Evolutionary conservation across 2,888 invertebrate species (phyloP).

Genomic region (Lasioglossum malachurum): DNA sequence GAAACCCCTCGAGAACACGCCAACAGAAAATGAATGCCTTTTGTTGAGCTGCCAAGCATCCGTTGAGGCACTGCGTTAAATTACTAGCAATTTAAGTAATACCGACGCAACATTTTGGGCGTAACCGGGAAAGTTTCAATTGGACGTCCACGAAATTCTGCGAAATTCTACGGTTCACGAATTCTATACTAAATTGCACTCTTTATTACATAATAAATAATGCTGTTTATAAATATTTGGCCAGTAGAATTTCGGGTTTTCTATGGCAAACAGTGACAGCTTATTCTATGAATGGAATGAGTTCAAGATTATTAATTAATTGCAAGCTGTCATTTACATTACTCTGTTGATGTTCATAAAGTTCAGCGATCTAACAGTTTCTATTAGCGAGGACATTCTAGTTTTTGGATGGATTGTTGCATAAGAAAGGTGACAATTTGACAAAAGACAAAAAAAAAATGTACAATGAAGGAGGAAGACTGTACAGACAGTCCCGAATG

Average conservation of each 20-base stretch:
- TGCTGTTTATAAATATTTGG: neutral
- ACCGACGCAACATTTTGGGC: constrained; percentile 1
- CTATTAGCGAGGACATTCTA: too few relatives aligned
- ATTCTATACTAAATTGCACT: neutral
- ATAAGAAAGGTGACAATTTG: too few relatives aligned
- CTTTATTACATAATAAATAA: neutral
- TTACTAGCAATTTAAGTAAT: constrained; percentile 26
- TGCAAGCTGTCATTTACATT: too few relatives aligned
- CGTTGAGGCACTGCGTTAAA: constrained; percentile 25
- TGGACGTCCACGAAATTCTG: constrained; percentile 24
- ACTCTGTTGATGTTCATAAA: too few relatives aligned
- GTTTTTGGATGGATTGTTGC: too few relatives aligned
- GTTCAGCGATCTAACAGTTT: too few relatives aligned
- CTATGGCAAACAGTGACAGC: neutral
- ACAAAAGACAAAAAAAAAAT: neutral
- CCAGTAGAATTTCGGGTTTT: neutral
- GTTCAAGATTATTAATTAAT: too few relatives aligned
- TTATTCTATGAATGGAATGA: neutral
- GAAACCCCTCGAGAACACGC: constrained; percentile 16
- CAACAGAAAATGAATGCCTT: neutral
- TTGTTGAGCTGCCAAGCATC: constrained; percentile 9
- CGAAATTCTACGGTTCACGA: neutral
- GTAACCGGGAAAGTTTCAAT: constrained; percentile 38
- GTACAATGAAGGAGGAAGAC: neutral
- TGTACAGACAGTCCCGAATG: neutral